phyloP scores from a whole-genome alignment of 2,888 invertebrate genomes.

The Byasa hedistus region DNA sequence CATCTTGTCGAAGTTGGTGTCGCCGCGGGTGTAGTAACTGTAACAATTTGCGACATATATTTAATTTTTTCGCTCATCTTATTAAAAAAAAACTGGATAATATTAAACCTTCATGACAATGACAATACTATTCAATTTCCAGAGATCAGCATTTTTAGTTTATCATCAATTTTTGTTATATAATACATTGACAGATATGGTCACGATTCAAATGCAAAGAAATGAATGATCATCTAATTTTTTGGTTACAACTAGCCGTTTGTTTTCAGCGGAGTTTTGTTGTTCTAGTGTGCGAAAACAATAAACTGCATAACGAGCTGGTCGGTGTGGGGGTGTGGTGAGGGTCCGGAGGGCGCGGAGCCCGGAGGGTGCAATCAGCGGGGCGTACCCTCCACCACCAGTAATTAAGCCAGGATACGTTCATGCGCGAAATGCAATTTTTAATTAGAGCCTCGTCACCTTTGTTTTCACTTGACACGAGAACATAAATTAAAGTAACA shows the following conservation, averaged over 20 bases:
- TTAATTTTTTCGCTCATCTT: neutral
- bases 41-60: constrained; percentile 9
- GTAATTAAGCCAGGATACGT: constrained; percentile 14
- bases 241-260: neutral
- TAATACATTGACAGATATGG: no score
- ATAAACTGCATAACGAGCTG: constrained; percentile 19
- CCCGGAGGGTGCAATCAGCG: constrained; percentile 22
- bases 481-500: neutral
- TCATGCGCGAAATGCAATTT: constrained; percentile 12
- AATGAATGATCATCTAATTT: no score
- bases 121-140: no score
- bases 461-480: neutral
- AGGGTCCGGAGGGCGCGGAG: neutral
- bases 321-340: neutral
- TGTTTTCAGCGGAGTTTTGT: constrained; percentile 11
- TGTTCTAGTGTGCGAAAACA: constrained; percentile 19
- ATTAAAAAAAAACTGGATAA: no score
- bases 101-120: no score
- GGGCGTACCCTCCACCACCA: constrained; percentile 6
- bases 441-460: constrained; percentile 10
- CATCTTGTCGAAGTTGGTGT: constrained; percentile 90
- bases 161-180: no score
- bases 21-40: constrained; percentile 90
- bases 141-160: no score
- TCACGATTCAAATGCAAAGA: no score